Conservation (phyloP, 2,888 invertebrate genomes). For the Hyalella azteca region DNA sequence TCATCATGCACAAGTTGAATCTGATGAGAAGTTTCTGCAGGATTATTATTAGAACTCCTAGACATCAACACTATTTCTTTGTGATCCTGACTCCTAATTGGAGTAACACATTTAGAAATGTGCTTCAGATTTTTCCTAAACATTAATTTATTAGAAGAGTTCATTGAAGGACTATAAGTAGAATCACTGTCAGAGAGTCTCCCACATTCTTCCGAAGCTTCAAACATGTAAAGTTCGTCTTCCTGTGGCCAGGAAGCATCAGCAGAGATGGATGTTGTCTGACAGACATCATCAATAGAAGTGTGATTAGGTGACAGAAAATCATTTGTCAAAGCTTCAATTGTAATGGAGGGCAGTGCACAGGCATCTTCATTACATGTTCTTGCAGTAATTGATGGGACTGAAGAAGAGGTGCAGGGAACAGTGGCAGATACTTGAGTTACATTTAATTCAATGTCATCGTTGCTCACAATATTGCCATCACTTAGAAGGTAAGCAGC, state of each 20-base stretch:
- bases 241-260: background rate
- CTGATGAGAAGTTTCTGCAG: background rate
- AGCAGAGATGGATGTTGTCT: background rate
- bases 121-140: no score
- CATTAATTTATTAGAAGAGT: background rate
- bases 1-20: background rate
- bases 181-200: conserved; percentile 2
- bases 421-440: background rate
- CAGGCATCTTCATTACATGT: background rate
- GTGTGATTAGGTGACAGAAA: background rate
- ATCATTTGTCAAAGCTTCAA: conserved; percentile 15
- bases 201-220: conserved; percentile 6
- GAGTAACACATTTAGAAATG: no score
- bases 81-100: background rate
- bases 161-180: background rate
- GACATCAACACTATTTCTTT: background rate
- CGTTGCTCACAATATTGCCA: background rate
- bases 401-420: background rate
- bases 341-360: background rate
- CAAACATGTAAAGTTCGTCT: background rate
- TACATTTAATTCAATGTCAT: background rate
- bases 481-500: conserved; percentile 5
- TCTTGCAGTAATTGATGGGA: background rate
- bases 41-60: background rate
- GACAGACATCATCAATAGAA: background rate